Conservation (phyloP, 1,140 invertebrate genomes). For the Thalassaphorura encarpata region DNA sequence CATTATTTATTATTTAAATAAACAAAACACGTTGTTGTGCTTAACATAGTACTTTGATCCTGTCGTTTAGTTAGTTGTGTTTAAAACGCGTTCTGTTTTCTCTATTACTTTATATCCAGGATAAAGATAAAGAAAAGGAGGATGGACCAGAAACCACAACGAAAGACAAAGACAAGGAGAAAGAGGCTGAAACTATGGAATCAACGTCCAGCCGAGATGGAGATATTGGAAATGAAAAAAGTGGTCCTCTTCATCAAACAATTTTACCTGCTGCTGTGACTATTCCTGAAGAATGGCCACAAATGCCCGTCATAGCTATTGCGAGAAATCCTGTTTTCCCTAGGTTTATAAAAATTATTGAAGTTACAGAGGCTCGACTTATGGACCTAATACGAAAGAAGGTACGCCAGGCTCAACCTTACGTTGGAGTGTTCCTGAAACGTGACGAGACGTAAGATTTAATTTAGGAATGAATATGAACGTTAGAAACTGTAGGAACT, state of each 20-base stretch:
- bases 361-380: slow-evolving; percentile 76
- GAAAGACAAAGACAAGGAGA: too few species aligned
- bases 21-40: too few species aligned
- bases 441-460: slow-evolving; percentile 77
- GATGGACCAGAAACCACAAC: not conserved
- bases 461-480: too few species aligned
- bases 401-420: slow-evolving; percentile 92
- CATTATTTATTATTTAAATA: too few species aligned
- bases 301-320: slow-evolving; percentile 89
- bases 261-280: slow-evolving; percentile 65
- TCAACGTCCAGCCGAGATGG: not conserved
- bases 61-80: too few species aligned
- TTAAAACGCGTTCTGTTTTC: too few species aligned
- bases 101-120: too few species aligned
- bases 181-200: not conserved
- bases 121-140: not conserved
- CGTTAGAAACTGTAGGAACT: not conserved
- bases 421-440: slow-evolving; percentile 94
- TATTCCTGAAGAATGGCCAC: slow-evolving; percentile 94
- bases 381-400: slow-evolving; percentile 87
- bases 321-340: slow-evolving; percentile 94
- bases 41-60: too few species aligned
- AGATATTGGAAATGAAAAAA: not conserved
- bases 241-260: slow-evolving; percentile 9
- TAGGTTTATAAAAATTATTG: slow-evolving; percentile 94